phyloP scores from a whole-genome alignment of 1,140 invertebrate genomes.

The Ceratitis capitata region DNA sequence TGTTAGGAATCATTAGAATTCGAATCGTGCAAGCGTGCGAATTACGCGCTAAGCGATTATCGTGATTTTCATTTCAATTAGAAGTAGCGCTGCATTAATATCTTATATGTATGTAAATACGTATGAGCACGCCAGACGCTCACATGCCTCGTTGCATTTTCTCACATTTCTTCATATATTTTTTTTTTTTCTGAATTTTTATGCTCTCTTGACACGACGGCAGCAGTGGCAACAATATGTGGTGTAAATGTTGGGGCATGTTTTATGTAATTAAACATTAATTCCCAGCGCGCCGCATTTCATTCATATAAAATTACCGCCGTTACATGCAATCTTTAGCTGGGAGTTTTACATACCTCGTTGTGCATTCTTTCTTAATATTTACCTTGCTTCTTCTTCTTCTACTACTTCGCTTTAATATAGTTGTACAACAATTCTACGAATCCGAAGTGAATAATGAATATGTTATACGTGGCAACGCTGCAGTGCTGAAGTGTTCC shows the following conservation, averaged over 20 bases:
- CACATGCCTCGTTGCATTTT: conserved; percentile 21
- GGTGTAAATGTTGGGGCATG: neutral
- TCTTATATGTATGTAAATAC: neutral
- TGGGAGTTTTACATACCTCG: neutral
- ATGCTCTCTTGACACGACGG: neutral
- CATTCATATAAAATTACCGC: conserved; percentile 5
- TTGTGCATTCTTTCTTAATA: conserved; percentile 15
- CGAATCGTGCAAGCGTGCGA: neutral
- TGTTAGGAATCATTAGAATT: conserved; percentile 3
- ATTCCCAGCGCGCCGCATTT: neutral
- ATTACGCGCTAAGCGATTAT: conserved; percentile 25
- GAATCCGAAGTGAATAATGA: conserved; percentile 82
- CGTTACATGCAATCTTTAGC: neutral
- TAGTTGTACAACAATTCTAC: conserved; percentile 81
- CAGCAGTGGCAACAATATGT: conserved; percentile 12
- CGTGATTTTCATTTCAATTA: conserved; percentile 37
- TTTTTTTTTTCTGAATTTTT: conserved; percentile 5
- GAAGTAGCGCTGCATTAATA: neutral
- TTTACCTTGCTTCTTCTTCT: neutral
- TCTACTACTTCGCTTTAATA: neutral
- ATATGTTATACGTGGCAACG: conserved; percentile 75
- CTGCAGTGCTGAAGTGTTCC: conserved; percentile 74
- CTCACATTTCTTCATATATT: neutral
- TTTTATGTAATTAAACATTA: conserved; percentile 33
- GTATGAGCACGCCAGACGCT: neutral